Evolutionary conservation across 2,113 vertebrate species (phyloP).

Genomic region (Stomatorhinus ivindoensis): DNA sequence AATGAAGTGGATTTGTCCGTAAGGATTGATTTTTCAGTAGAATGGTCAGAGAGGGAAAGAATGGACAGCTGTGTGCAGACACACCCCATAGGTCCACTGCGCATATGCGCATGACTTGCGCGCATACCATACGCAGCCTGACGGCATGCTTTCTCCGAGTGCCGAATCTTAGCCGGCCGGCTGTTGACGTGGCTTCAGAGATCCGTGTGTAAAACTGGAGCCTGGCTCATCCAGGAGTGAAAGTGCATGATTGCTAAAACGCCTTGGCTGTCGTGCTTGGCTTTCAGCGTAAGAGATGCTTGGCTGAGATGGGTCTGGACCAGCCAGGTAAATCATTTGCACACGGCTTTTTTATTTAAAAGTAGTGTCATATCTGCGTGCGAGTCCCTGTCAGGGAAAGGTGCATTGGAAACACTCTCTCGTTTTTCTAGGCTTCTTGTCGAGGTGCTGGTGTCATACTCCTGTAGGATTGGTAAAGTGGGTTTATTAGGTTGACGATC

Average conservation of each 20-base stretch:
- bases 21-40: not conserved
- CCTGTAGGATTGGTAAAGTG: not conserved
- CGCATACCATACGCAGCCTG: not conserved
- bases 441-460: not conserved
- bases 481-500: not conserved
- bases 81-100: not conserved
- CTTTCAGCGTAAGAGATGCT: not conserved
- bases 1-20: not conserved
- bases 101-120: not conserved
- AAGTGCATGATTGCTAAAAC: not conserved
- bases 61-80: not conserved
- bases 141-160: not conserved
- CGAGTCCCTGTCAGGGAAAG: not conserved
- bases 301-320: not conserved
- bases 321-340: not conserved
- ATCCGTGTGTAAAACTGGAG: not conserved
- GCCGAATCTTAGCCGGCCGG: not conserved
- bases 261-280: not conserved
- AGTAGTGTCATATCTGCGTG: not conserved
- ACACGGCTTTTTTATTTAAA: not conserved
- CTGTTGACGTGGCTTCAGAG: not conserved
- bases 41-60: not conserved
- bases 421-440: not conserved
- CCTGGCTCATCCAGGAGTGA: not conserved
- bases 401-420: not conserved